These are phyloP conservation scores for Prunella himalayana DNA, from an alignment of 2,113 vertebrate species.

Conservation along the genomic window DNA sequence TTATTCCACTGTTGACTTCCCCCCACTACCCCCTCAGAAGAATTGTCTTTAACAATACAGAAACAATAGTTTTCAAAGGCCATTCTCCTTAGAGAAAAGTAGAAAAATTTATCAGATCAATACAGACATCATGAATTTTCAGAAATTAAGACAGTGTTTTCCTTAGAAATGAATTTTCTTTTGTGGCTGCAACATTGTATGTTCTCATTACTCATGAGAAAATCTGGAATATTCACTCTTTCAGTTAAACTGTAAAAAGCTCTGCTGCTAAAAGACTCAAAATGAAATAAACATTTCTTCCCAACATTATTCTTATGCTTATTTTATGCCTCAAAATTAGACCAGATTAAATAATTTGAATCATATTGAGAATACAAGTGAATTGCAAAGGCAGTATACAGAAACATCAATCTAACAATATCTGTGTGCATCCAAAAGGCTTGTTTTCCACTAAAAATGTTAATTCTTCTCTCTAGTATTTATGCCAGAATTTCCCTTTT, in stretches of 20 bases:
- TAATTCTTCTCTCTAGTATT: not conserved
- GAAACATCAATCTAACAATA: not conserved
- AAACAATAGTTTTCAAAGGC: not conserved
- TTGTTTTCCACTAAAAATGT: not conserved
- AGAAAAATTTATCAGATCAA: not conserved
- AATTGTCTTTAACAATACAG: not conserved
- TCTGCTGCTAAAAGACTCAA: not conserved
- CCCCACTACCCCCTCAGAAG: fast-evolving
- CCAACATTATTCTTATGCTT: not conserved
- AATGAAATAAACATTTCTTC: not conserved
- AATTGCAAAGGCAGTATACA: not conserved
- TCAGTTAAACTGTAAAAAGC: not conserved
- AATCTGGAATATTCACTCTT: not conserved
- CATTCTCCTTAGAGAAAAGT: not conserved
- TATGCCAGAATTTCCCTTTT: not conserved
- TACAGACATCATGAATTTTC: not conserved
- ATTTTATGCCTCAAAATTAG: not conserved
- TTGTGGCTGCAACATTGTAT: not conserved
- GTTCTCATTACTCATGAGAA: not conserved
- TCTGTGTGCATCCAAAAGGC: not conserved
- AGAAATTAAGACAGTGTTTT: not conserved
- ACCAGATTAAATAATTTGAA: not conserved
- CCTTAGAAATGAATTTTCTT: not conserved
- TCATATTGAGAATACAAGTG: not conserved
- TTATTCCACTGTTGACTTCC: not conserved